A percentile compares a stretch with the other conserved stretches of the same genome.
Evolutionary conservation across 2,113 vertebrate genomes (phyloP).

Genomic region (Cinclus mexicanus): DNA sequence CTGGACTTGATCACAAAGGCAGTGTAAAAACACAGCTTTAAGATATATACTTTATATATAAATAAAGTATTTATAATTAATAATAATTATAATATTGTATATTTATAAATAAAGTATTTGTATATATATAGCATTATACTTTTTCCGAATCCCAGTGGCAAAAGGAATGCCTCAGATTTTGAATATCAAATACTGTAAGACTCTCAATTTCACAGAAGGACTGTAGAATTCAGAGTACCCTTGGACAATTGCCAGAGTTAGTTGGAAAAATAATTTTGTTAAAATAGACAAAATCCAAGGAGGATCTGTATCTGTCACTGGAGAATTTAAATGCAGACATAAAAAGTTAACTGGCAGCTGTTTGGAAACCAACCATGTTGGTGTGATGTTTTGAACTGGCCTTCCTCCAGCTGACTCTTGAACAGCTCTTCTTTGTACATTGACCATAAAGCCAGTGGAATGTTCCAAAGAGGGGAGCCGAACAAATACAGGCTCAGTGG

Average conservation of each 20-base stretch:
- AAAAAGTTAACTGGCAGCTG: not conserved
- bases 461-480: not conserved
- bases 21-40: not conserved
- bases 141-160: not conserved
- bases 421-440: constrained; percentile 30
- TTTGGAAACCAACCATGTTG: not conserved
- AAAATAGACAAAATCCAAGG: not conserved
- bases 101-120: too few species aligned
- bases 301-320: not conserved
- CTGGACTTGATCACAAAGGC: not conserved
- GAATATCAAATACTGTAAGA: not conserved
- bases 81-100: too few species aligned
- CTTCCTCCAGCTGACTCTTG: constrained; percentile 5
- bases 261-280: not conserved
- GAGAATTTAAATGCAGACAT: not conserved
- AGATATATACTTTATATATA: too few species aligned
- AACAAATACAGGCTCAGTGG: not conserved
- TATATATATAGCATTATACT: too few species aligned
- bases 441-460: not conserved
- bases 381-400: constrained; percentile 8
- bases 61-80: too few species aligned
- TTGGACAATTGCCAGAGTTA: not conserved
- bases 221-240: not conserved
- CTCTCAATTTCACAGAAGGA: not conserved
- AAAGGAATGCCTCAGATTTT: not conserved